Conservation (phyloP, 2,797 vertebrate species). For the Tamandua tetradactyla region DNA sequence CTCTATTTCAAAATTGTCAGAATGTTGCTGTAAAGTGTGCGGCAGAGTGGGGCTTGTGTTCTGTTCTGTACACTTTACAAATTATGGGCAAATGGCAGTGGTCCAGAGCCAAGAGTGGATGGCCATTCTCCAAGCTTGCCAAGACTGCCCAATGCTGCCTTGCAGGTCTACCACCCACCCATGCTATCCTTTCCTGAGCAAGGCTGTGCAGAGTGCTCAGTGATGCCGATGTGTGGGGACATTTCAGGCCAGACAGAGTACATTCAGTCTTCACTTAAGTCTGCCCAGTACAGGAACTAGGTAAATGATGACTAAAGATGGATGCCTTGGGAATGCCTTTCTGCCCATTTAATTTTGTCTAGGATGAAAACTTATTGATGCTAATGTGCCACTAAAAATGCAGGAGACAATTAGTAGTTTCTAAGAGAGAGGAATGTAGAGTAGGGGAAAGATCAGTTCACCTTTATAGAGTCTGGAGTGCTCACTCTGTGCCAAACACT, state of each 20-base stretch:
- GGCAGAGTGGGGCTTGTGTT: not conserved
- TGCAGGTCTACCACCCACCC: not conserved
- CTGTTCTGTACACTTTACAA: not conserved
- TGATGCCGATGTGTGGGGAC: no score
- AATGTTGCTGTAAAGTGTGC: not conserved
- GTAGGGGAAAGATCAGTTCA: not conserved
- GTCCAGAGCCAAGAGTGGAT: not conserved
- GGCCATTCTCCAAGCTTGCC: not conserved
- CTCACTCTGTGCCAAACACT: not conserved
- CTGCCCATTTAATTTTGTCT: not conserved
- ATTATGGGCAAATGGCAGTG: not conserved
- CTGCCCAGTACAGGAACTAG: not conserved
- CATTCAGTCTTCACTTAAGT: not conserved
- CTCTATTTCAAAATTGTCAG: conserved; percentile 2
- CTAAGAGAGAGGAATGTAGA: not conserved
- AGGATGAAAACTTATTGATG: not conserved
- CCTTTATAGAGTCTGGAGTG: not conserved
- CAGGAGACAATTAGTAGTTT: not conserved
- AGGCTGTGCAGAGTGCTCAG: not conserved
- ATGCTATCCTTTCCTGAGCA: not conserved
- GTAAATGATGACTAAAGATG: not conserved
- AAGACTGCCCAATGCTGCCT: not conserved
- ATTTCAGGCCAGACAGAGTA: not conserved
- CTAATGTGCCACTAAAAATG: not conserved
- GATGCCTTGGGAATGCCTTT: not conserved